Evolutionary conservation across 2,113 vertebrate species (phyloP).

Genomic region (Etheostoma spectabile): DNA sequence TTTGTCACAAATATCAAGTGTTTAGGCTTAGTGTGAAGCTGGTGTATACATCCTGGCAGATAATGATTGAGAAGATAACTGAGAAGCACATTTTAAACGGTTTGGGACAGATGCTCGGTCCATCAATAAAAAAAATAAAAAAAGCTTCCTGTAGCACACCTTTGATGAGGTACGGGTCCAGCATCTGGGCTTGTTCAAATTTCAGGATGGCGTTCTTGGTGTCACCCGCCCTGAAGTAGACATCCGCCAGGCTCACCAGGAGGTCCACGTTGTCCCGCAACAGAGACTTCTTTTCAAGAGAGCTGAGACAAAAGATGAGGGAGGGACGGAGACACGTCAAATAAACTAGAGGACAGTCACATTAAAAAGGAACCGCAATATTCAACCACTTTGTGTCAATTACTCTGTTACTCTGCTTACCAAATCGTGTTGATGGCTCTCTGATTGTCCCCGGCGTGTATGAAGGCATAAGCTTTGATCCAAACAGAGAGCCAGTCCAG

Average conservation of each 20-base stretch:
- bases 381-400: not conserved
- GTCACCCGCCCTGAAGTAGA: conserved; percentile 97
- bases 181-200: conserved; percentile 98
- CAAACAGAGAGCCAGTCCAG: conserved; percentile 98
- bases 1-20: no score
- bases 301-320: conserved; percentile 80
- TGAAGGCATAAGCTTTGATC: conserved; percentile 98
- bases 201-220: conserved; percentile 97
- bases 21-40: not conserved
- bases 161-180: conserved; percentile 98
- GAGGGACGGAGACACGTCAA: not conserved
- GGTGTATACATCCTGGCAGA: not conserved
- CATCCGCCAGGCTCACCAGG: conserved; percentile 94
- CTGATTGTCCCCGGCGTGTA: conserved; percentile 95
- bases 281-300: conserved; percentile 97
- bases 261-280: conserved; percentile 97
- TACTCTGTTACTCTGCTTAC: conserved; percentile 86
- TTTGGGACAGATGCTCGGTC: not conserved
- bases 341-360: not conserved
- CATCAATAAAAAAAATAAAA: not conserved
- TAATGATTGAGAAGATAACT: not conserved
- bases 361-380: not conserved
- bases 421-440: conserved; percentile 98
- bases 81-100: not conserved
- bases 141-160: conserved; percentile 74